A percentile compares a stretch with the other conserved stretches of the same genome.
These are phyloP conservation scores for Salvelinus alpinus DNA, from an alignment of 2,113 vertebrate species.

Conservation along the genomic window DNA sequence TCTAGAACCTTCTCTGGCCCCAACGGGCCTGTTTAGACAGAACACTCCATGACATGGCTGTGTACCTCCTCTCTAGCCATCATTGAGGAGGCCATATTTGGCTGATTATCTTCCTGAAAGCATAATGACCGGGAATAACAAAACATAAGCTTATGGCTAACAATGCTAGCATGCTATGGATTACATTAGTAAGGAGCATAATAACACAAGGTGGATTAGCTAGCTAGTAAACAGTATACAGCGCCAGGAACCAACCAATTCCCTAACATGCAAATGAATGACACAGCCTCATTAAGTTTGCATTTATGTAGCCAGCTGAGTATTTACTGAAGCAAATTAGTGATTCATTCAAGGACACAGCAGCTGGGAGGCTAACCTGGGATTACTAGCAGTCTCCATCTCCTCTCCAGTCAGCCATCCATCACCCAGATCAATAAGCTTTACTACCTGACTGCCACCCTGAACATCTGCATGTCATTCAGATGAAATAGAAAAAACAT, in stretches of 20 bases:
- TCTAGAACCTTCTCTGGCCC: conserved; percentile 13
- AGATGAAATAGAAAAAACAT: too few species aligned
- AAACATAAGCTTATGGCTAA: background rate
- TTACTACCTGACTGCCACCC: too few species aligned
- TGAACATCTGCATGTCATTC: too few species aligned
- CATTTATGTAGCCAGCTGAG: too few species aligned
- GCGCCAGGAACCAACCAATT: background rate
- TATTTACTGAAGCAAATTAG: background rate
- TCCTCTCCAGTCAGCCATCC: background rate
- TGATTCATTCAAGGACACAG: background rate
- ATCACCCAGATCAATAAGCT: background rate
- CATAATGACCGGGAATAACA: background rate
- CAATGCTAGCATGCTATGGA: background rate
- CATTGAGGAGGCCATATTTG: background rate
- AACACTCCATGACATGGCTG: background rate
- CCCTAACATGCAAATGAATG: background rate
- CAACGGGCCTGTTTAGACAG: conserved; percentile 7
- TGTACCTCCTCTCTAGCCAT: background rate
- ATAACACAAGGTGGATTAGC: background rate
- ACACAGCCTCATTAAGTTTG: too few species aligned
- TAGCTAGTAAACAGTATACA: background rate
- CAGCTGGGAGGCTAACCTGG: conserved; percentile 1
- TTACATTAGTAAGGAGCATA: background rate
- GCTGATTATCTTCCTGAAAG: background rate
- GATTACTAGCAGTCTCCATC: background rate